phyloP scores from a whole-genome alignment of 2,888 invertebrate genomes.

The Polietes domitor region DNA sequence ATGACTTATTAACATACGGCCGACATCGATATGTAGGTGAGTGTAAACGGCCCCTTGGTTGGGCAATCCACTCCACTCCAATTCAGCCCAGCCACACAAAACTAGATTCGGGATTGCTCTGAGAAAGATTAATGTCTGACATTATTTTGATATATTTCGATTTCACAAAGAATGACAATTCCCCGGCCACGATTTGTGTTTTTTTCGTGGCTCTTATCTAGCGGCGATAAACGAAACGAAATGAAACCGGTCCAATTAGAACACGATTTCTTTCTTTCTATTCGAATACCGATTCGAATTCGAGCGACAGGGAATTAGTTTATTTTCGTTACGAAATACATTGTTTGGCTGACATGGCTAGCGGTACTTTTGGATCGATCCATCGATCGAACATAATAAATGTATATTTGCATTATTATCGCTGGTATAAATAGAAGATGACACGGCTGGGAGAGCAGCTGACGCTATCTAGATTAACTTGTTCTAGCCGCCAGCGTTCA shows the following conservation, averaged over 20 bases:
- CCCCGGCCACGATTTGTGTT: not conserved
- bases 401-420: not conserved
- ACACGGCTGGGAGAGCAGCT: not conserved
- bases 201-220: not conserved
- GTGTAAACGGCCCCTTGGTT: not conserved
- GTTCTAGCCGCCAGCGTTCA: no score
- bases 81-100: not conserved
- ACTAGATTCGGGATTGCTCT: not conserved
- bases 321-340: not conserved
- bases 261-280: not conserved
- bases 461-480: no score
- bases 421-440: not conserved
- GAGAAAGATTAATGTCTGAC: conserved; percentile 57
- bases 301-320: not conserved
- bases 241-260: conserved; percentile 51
- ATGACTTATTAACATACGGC: not conserved
- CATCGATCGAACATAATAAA: not conserved
- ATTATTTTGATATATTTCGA: conserved; percentile 55
- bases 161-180: not conserved
- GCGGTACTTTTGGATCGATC: not conserved
- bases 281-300: no score
- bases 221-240: not conserved
- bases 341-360: not conserved
- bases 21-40: no score
- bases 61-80: not conserved